Evolutionary conservation across 1,140 invertebrate species (phyloP), one percentile per base, ranked within the genome.

Genomic region (Phthorimaea operculella): DNA sequence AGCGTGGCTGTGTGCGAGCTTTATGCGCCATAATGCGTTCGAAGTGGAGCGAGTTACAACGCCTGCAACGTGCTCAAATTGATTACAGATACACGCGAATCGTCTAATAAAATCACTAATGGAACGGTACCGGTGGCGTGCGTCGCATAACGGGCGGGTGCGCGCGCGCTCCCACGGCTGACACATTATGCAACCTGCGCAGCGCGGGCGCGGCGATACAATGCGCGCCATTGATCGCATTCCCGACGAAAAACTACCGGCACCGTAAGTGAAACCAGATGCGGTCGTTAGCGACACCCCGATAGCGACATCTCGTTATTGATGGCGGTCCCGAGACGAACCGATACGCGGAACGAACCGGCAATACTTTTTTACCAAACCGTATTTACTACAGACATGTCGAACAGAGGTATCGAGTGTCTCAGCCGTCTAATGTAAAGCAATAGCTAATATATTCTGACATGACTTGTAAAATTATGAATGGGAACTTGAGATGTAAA

Each of bases 31-130:
- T 77, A 68, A 77, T 77, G 66, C 53, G 64, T 68, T 70, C 63
- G 57, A 72, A 79, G 74, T 76, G 62, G 70, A 66, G 69, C 72
- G 68, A 69, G 59, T 62, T 68, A 66, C 60, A 67, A 58, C 68
- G 68, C 62, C 57, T 63, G 69, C 66, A 70, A 69, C 58, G 63
- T 70, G 60, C 66, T 75, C 61, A 72, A 81, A 84, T 82, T 77
- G 79, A 84, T 84, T 76, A 72, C 76, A 71, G 69, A 79, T 81
- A 80, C 76, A 83, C 74, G 75, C 70, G 81, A 80, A 74, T 83
- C 72, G 70, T 83, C 76, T 84, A 83, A 84, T 83, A 82, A 81
- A 83, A 82, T 84, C 79, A 68, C 71, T 74, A 80, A 79, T 79
- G 72, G 78, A 83, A 84, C 81, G 81, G 81, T 83, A 84, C 73